Evolutionary conservation across 2,888 invertebrate species (phyloP).

Genomic region (Itoplectis maculator): DNA sequence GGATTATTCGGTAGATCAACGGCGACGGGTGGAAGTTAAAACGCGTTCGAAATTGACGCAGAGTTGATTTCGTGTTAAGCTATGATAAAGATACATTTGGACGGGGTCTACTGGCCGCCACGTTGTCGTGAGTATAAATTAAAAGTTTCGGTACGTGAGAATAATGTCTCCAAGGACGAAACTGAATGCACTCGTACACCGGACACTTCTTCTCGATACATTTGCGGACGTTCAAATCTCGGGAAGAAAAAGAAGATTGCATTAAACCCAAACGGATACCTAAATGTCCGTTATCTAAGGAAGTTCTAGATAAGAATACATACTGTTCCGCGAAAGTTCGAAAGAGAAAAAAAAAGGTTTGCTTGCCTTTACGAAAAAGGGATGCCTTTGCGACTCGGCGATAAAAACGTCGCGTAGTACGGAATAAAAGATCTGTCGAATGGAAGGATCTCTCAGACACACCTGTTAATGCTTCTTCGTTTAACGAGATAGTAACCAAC

Average conservation of each 20-base stretch:
- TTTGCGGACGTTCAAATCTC: neutral
- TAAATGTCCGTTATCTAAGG: neutral
- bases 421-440: neutral
- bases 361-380: neutral
- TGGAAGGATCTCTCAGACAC: slow-evolving; percentile 64
- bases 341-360: neutral
- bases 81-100: neutral
- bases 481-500: slow-evolving; percentile 78
- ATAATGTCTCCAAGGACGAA: neutral
- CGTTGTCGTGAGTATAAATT: neutral
- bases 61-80: neutral
- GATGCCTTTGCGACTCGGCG: slow-evolving; percentile 9
- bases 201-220: neutral
- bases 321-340: neutral
- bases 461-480: slow-evolving; percentile 68
- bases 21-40: neutral
- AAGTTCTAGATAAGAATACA: neutral
- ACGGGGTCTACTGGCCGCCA: neutral
- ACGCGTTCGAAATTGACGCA: neutral
- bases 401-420: neutral
- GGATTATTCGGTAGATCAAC: neutral
- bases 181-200: neutral
- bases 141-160: neutral
- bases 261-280: too few relatives aligned
- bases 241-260: neutral